phyloP scores from a whole-genome alignment of 2,888 invertebrate species.

The Pheosia gnoma region DNA sequence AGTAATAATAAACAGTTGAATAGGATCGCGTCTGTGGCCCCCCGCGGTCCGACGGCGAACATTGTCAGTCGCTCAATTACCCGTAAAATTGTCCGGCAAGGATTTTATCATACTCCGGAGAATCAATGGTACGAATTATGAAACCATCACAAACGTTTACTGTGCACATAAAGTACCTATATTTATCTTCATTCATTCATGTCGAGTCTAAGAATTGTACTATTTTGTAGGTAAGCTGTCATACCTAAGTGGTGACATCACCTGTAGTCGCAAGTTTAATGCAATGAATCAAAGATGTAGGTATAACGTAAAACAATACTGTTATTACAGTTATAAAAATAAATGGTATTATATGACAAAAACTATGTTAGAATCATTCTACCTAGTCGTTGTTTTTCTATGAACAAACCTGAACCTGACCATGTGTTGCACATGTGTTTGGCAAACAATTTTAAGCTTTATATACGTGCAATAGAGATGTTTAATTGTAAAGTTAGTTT shows the following conservation, averaged over 20 bases:
- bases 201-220: too few relatives aligned
- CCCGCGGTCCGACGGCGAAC: slow-evolving; percentile 45
- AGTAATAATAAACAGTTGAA: slow-evolving; percentile 53
- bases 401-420: slow-evolving; percentile 29
- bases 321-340: too few relatives aligned
- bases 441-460: slow-evolving; percentile 34
- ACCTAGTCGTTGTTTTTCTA: slow-evolving; percentile 8
- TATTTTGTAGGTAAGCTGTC: too few relatives aligned
- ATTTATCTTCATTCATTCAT: too few relatives aligned
- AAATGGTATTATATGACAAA: too few relatives aligned
- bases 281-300: too few relatives aligned
- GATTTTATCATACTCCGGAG: slow-evolving; percentile 48
- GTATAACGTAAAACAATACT: too few relatives aligned
- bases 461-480: slow-evolving; percentile 24
- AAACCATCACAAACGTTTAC: neutral
- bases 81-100: slow-evolving; percentile 71
- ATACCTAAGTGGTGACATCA: too few relatives aligned
- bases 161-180: neutral
- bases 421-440: slow-evolving; percentile 31
- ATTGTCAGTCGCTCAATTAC: slow-evolving; percentile 72
- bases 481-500: slow-evolving; percentile 16
- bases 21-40: slow-evolving; percentile 41
- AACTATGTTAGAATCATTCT: too few relatives aligned
- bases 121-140: slow-evolving; percentile 23
- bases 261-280: too few relatives aligned